Evolutionary conservation across 2,888 invertebrate genomes (phyloP), one percentile per base, ranked within the genome.

Genomic region (Aphidius colemani): DNA sequence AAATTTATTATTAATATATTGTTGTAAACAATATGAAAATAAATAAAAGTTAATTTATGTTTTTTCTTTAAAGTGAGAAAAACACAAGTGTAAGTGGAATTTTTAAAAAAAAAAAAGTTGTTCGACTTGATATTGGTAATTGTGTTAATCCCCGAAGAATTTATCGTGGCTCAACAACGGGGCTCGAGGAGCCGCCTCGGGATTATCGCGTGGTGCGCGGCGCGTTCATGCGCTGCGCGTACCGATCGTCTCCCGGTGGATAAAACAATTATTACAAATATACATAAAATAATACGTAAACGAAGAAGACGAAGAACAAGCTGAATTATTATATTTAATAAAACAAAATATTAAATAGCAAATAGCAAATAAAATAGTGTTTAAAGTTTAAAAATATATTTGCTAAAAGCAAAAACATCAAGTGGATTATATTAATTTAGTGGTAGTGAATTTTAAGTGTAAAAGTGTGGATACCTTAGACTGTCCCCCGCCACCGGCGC

Each of bases 401-500:
- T 18, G 3, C 6, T 51, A 18, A 7, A 8, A n/a, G 11, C 49
- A 8, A 11, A 18, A 39, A 8, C 9, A 7, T 41, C 7, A 7
- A 40, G 67, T 66, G 68, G 66, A 49, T 8, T 10, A 71, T 69
- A 67, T 59, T 63, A 56, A 68, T 72, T 76, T 70, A 72, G 77
- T 74, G 76, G 73, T 72, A 78, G 78, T 80, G 80, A 76, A 75
- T 74, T 71, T 76, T 74, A 78, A 82, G 81, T 81, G 81, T 78
- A 77, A 76, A 82, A 82, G 82, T 82, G 82, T 82, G 82, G 82
- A 82, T 82, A 82, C 82, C 82, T 78, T 79, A 77, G 81, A 81
- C 81, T 78, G 78, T 76, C 84, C 83, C 81, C 82, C 81, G 82
- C 82, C 84, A 79, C 83, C 83, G 82, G 83, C 83, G 82, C 81